Evolutionary conservation across 2,797 vertebrate genomes (phyloP), one percentile per base, ranked within the genome.

Genomic region (Menidia menidia): DNA sequence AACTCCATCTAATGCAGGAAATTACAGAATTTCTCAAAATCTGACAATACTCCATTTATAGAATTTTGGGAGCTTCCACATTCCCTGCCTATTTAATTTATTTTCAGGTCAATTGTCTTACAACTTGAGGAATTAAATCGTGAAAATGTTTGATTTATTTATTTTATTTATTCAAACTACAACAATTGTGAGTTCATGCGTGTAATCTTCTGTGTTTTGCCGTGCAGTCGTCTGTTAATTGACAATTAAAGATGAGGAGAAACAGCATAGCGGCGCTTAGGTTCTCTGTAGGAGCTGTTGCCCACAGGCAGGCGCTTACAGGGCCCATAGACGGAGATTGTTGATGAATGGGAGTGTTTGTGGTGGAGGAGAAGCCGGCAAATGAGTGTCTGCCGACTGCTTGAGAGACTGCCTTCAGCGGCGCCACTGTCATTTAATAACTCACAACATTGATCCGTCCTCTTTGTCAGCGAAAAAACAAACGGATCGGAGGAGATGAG

Each of bases 371-470:
- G 64, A 70, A 70, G 60, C 44, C 67, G 65, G 55, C 63, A 83
- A 75, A 86, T 84, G 73, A 87, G 81, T 56, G 79, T 75, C 75
- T 83, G 78, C 86, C 81, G 71, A 60, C 64, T 41, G 62, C 90
- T 89, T 90, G 89, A 92, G 86, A 91, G 89, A 90, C 81, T 83
- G 87, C 86, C 86, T 79, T 82, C 54, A 90, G 88, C 77, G 11
- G 69, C 72, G 12, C 60, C 48, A 12, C 81, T 92, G 92, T 92
- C 92, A 91, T 91, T 93, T 92, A 92, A 94, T 94, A 93, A 94
- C 85, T 94, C 92, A 93, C 72, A 62, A 67, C 91, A 93, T 93
- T 92, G 93, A 94, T 94, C 88, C 70, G 60, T 66, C 71, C 56
- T 86, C 69, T 88, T 61, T 77, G 80, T 85, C 63, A 64, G 75